A percentile compares a stretch with the other conserved stretches of the same genome.
Conservation (phyloP, 2,797 vertebrate genomes). For the Erpetoichthys calabaricus region DNA sequence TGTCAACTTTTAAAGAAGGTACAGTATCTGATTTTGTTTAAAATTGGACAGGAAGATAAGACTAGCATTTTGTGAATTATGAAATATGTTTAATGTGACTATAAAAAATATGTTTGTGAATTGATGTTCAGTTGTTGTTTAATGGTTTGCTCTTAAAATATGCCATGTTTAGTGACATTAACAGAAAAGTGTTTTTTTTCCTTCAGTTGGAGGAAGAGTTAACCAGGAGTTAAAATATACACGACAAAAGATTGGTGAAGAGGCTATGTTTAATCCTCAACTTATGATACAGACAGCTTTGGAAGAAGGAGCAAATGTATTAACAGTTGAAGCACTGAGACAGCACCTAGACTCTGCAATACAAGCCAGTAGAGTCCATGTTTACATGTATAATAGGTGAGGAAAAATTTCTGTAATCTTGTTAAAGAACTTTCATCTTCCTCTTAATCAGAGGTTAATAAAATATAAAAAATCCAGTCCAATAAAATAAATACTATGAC, state of each 20-base stretch:
- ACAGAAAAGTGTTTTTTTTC: conserved; percentile 16
- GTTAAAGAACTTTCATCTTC: too few relatives aligned
- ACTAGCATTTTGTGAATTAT: too few relatives aligned
- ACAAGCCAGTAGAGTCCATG: conserved; percentile 84
- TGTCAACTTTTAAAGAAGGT: too few relatives aligned
- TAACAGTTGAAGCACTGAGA: conserved; percentile 78
- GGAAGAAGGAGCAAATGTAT: conserved; percentile 77
- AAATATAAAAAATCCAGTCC: too few relatives aligned
- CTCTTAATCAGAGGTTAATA: too few relatives aligned
- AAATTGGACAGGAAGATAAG: too few relatives aligned
- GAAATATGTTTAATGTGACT: too few relatives aligned
- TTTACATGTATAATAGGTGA: conserved; percentile 92
- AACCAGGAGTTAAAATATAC: conserved; percentile 94
- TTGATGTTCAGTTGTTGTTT: too few relatives aligned
- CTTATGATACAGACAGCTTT: conserved; percentile 96
- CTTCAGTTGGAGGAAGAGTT: conserved; percentile 85
- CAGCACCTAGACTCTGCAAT: conserved; percentile 91
- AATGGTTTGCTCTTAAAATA: too few relatives aligned
- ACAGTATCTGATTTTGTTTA: too few relatives aligned
- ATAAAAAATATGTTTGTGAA: too few relatives aligned
- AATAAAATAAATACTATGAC: too few relatives aligned
- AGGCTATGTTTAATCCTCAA: conserved; percentile 96
- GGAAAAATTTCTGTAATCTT: neutral
- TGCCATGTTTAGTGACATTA: neutral
- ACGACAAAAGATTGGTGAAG: conserved; percentile 92